Evolutionary conservation across 2,113 vertebrate species (phyloP), one percentile per base, ranked within the genome.

Genomic region (Peucedramus taeniatus): DNA sequence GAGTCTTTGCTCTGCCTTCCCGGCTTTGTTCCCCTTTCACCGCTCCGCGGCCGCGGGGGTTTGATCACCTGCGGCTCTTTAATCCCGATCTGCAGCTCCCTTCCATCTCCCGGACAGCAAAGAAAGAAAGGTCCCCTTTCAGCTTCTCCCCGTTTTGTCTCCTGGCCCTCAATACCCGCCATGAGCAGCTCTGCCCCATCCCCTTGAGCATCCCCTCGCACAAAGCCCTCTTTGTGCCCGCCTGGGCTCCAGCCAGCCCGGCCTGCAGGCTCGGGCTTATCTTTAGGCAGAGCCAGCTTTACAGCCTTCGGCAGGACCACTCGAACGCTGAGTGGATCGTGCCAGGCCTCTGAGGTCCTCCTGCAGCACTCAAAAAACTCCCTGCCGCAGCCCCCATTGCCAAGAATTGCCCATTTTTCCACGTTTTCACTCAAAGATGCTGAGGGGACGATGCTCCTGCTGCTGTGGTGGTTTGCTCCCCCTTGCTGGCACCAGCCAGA

Each of bases 151-250:
- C 4, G 3, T 85, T 90, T 93, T 84, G 65, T 94, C 44, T 44
- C 7, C 0, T 1, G 30, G 56, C 72, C 37, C 76, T 64, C 49
- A 21, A 11, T 7, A 35, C 50, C 81, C 69, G 40, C 27, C 0
- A 37, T n/a, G 80, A 90, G 72, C 68, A 16, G 80, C 88, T 95
- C 78, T 93, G 77, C 77, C 74, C 89, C 70, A 40, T 76, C 7
- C 44, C 44, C 42, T 76, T 0, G 56, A 26, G 77, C 81, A 75
- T 90, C 96, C 60, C 9, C 42, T 15, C 1, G 0, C 31, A 96
- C 95, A 97, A 96, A 95, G 87, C 89, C 4, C 31, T 57, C 95
- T 92, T 97, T 95, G 93, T 95, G 89, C 83, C 4, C 35, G 18
- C 0, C 61, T 96, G 95, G 95, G 86, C 61, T 81, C 56, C 91